Conservation (phyloP, 2,113 vertebrate genomes). For the Petaurus breviceps region DNA sequence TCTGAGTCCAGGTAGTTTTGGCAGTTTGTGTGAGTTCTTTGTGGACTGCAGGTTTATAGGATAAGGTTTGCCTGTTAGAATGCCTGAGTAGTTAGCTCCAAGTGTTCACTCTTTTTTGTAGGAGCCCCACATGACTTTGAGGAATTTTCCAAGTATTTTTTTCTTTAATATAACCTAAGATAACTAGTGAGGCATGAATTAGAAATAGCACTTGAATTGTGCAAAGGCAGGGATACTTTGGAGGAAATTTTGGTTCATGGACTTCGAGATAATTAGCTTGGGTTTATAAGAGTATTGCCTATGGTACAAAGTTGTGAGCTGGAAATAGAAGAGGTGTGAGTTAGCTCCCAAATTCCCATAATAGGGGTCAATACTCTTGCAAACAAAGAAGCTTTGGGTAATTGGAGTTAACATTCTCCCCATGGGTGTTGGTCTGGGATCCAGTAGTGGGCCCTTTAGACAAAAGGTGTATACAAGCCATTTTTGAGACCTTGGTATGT, state of each 20-base stretch:
- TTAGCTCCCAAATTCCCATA: not conserved
- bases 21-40: not conserved
- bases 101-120: not conserved
- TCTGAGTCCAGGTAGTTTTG: not conserved
- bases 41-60: fast-evolving
- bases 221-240: not conserved
- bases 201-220: not conserved
- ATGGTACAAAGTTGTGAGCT: not conserved
- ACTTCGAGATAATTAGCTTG: not conserved
- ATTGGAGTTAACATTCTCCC: not conserved
- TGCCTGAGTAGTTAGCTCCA: not conserved
- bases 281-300: not conserved
- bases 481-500: not conserved
- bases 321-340: not conserved
- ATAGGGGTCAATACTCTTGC: not conserved
- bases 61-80: not conserved
- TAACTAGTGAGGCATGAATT: not conserved
- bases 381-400: not conserved
- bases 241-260: not conserved
- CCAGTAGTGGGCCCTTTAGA: too few relatives aligned
- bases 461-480: too few relatives aligned
- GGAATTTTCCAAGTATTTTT: not conserved
- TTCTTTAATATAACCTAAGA: not conserved
- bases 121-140: not conserved
- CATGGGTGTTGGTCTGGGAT: not conserved